These are phyloP conservation scores for Burhinus oedicnemus DNA, from an alignment of 2,113 vertebrate species.

Conservation along the genomic window DNA sequence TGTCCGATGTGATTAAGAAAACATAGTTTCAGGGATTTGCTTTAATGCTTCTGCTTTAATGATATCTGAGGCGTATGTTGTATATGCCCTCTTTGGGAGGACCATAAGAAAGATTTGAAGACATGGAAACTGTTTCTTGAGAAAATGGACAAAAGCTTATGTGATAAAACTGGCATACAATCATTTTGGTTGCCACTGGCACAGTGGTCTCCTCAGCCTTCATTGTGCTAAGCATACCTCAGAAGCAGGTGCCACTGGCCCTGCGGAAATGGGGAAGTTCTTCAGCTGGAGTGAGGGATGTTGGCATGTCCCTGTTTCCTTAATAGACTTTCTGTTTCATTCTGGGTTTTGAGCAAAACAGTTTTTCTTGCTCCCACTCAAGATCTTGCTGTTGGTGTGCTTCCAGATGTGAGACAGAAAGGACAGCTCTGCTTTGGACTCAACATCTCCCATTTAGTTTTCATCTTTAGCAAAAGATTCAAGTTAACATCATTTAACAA, in stretches of 20 bases:
- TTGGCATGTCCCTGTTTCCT: neutral
- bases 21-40: neutral
- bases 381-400: neutral
- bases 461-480: neutral
- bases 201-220: neutral
- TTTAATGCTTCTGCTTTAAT: neutral
- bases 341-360: neutral
- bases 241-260: rapidly evolving
- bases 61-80: neutral
- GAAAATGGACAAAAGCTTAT: neutral
- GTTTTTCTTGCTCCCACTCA: neutral
- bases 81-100: neutral
- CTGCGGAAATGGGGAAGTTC: neutral
- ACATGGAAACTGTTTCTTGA: neutral
- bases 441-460: neutral
- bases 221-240: neutral
- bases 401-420: neutral
- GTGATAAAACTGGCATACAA: neutral
- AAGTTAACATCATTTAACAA: neutral
- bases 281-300: neutral
- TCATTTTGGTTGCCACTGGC: neutral
- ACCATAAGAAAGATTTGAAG: neutral
- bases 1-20: neutral
- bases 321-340: neutral
- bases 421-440: neutral